Evolutionary conservation across 2,888 invertebrate species (phyloP).

Genomic region (Stictocephala bisonia): DNA sequence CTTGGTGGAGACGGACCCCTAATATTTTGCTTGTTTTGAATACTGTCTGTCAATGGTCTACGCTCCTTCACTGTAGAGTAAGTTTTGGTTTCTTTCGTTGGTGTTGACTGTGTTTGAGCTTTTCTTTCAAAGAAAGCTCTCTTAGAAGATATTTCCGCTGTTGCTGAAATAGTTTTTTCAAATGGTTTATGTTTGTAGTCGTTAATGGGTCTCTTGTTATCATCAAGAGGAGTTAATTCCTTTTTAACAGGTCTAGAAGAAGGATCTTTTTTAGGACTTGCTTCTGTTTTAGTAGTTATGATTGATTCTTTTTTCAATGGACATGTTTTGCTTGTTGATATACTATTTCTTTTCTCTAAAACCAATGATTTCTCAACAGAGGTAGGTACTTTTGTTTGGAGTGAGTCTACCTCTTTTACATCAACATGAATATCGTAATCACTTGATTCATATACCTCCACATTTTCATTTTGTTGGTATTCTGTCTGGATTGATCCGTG

Average conservation of each 20-base stretch:
- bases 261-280: conserved; percentile 42
- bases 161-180: conserved; percentile 17
- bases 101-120: conserved; percentile 49
- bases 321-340: neutral
- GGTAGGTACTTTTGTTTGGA: conserved; percentile 57
- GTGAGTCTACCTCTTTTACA: neutral
- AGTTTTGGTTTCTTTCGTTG: conserved; percentile 33
- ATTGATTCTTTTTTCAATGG: conserved; percentile 38
- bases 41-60: conserved; percentile 33
- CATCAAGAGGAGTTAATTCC: conserved; percentile 1
- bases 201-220: conserved; percentile 15
- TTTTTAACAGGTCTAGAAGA: conserved; percentile 30
- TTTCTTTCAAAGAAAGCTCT: conserved; percentile 56
- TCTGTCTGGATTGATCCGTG: neutral
- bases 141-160: conserved; percentile 54
- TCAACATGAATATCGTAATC: conserved; percentile 2
- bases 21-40: conserved; percentile 31
- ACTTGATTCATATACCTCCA: neutral
- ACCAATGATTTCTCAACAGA: conserved; percentile 59
- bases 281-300: conserved; percentile 11
- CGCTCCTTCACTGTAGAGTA: conserved; percentile 14
- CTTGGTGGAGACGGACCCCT: conserved; percentile 43
- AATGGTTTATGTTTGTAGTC: neutral
- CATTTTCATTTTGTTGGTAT: neutral
- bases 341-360: conserved; percentile 8